These are phyloP conservation scores for Stenolophus ochropezus DNA, from an alignment of 2,888 invertebrate genomes.

Conservation along the genomic window DNA sequence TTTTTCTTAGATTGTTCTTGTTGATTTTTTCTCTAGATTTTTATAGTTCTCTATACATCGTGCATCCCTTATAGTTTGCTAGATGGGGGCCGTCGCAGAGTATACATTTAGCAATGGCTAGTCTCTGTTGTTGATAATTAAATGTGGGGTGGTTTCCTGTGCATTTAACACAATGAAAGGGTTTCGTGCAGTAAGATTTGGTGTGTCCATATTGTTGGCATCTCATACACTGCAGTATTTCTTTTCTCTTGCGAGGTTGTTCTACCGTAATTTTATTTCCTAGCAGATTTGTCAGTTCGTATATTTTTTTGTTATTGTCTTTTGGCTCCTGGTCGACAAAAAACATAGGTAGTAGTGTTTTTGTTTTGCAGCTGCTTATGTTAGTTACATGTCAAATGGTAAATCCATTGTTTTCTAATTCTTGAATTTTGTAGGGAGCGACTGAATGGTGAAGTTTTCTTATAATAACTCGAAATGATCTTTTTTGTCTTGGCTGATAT, in stretches of 20 bases:
- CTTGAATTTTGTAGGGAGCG: background rate
- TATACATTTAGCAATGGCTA: background rate
- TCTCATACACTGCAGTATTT: conserved; percentile 51
- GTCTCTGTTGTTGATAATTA: conserved; percentile 39
- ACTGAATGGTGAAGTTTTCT: background rate
- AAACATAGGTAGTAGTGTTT: conserved; percentile 1
- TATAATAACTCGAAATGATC: background rate
- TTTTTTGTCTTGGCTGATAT: conserved; percentile 1
- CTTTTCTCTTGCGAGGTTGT: conserved; percentile 48
- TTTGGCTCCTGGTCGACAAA: conserved; percentile 60
- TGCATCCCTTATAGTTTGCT: conserved; percentile 29
- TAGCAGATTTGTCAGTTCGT: conserved; percentile 11
- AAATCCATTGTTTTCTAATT: background rate
- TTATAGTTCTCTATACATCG: conserved; percentile 18
- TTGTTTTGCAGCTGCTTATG: background rate
- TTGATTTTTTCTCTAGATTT: background rate
- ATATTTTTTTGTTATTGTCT: too few species aligned
- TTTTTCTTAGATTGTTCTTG: background rate
- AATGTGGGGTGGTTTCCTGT: conserved; percentile 45
- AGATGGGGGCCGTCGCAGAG: conserved; percentile 4
- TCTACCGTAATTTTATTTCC: conserved; percentile 55
- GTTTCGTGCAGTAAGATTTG: conserved; percentile 53
- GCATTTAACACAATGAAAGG: conserved; percentile 57
- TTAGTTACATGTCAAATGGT: background rate
- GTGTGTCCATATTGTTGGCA: conserved; percentile 61